Conservation (phyloP, 2,113 vertebrate genomes). For the Sinocyclocheilus grahami region DNA sequence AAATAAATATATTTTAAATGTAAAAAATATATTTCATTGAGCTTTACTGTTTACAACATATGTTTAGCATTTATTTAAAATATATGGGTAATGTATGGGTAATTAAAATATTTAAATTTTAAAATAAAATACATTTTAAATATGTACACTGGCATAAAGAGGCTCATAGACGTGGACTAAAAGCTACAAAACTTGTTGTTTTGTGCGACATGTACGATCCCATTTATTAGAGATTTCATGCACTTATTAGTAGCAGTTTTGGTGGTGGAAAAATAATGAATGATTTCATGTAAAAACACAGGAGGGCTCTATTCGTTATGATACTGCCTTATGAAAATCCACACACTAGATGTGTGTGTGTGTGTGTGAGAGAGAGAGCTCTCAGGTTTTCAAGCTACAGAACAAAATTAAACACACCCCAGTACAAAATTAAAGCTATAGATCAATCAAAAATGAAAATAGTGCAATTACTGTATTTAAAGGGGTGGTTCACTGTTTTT, state of each 20-base stretch:
- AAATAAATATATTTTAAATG: too few species aligned
- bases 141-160: too few species aligned
- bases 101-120: too few species aligned
- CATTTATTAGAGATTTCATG: neutral
- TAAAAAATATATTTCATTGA: too few species aligned
- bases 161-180: too few species aligned
- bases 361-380: neutral
- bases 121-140: too few species aligned
- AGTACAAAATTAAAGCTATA: neutral
- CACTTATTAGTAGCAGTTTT: neutral
- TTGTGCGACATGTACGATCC: neutral
- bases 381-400: neutral
- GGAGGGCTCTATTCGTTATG: neutral
- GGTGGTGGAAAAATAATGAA: neutral
- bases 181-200: neutral
- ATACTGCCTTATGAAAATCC: neutral
- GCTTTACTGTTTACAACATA: too few species aligned
- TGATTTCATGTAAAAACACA: neutral
- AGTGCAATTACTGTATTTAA: too few species aligned
- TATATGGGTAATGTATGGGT: too few species aligned
- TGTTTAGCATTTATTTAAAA: too few species aligned
- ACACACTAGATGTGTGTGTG: slow-evolving; percentile 3
- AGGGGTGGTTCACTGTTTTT: too few species aligned
- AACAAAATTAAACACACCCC: neutral
- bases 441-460: neutral